Evolutionary conservation across 2,888 invertebrate species (phyloP).

Genomic region (Dicycla oo): DNA sequence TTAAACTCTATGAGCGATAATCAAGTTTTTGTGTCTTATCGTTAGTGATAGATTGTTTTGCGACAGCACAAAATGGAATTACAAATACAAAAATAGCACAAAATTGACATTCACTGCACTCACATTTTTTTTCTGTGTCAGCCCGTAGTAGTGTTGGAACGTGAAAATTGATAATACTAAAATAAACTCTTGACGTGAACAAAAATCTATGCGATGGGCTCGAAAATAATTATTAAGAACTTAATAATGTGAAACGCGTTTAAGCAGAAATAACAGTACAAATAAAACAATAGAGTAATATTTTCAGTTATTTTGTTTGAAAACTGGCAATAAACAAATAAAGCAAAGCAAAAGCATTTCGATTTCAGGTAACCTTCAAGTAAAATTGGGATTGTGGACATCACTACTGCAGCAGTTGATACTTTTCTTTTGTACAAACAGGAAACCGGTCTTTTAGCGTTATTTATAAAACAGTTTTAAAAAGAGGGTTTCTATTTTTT

Average conservation of each 20-base stretch:
- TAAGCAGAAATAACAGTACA: neutral
- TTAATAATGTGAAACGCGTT: neutral
- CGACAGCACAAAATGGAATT: slow-evolving; percentile 80
- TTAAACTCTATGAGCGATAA: slow-evolving; percentile 66
- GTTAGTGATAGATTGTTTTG: slow-evolving; percentile 76
- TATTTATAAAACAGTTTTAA: neutral
- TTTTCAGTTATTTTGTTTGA: neutral
- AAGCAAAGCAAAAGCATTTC: too few relatives aligned
- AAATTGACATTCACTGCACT: slow-evolving; percentile 84
- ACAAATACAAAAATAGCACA: slow-evolving; percentile 89
- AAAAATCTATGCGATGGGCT: slow-evolving; percentile 16
- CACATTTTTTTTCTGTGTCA: slow-evolving; percentile 73
- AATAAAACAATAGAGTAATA: neutral
- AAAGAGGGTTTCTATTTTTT: too few relatives aligned
- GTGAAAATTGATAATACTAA: too few relatives aligned
- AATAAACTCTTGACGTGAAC: neutral
- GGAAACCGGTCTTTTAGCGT: slow-evolving; percentile 8
- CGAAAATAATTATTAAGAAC: neutral
- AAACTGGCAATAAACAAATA: neutral
- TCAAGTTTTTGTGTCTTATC: slow-evolving; percentile 75
- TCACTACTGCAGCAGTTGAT: slow-evolving; percentile 9
- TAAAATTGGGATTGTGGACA: neutral
- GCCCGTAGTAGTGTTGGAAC: slow-evolving; percentile 41
- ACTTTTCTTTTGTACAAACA: neutral
- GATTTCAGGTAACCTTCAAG: neutral